Base-by-base conservation (phyloP, 2,888 invertebrate species). In the Cephus pulcher region DNA sequence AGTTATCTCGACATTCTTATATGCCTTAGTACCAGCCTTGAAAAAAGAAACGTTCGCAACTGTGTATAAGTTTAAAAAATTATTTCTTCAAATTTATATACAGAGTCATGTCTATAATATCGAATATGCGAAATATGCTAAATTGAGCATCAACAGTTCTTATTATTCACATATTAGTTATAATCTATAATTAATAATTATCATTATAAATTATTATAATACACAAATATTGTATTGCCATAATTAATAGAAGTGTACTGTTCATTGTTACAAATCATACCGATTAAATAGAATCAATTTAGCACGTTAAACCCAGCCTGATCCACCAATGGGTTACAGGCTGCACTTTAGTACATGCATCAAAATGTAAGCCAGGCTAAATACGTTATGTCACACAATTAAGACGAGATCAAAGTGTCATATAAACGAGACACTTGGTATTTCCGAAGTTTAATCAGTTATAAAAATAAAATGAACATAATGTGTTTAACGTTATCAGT, bases 381-480 rank as follows among this genome's bases (percentile, higher is more conserved):
- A 9, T 23, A 9, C 23, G 23, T 56, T 56, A 56, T 15, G 23
- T 56, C 56, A 56, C 6, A 56, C 23, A 23, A 56, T 23, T 9
- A 9, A 56, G 2, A 56, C 56, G 56, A 56, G 56, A 56, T 56
- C 23, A 56, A 15, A 56, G 1, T 56, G 6, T 56, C 23, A 56
- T 23, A 56, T 9, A 56, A 23, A 56, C 9, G 23, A 23, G 56
- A 23, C 23, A 56, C 56, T 56, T 56, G 9, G 56, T 23, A 23
- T 56, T 56, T 56, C 56, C 23, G 23, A 56, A 9, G 56, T 56
- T 56, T 56, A 56, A 56, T 56, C 56, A 56, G 56, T 56, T 56
- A 23, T 15, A 56, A 23, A 75, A 81, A 35, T 35, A 12, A 70
- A 76, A 82, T 33, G 11, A 73, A 11, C 56, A 68, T 71, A 75